Conservation (phyloP, 2,113 vertebrate genomes). For the Thamnophis sirtalis region DNA sequence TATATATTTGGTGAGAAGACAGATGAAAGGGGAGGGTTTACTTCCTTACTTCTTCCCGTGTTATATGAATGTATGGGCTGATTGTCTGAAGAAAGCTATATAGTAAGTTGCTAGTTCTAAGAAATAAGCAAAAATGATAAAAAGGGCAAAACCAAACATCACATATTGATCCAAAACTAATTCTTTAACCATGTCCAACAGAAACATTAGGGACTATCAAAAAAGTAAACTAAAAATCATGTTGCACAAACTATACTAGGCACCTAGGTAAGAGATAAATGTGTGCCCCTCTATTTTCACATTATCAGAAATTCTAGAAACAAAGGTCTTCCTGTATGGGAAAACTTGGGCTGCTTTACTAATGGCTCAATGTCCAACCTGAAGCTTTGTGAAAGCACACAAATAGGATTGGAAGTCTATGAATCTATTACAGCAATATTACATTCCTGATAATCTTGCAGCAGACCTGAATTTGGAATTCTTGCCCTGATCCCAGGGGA, state of each 20-base stretch:
- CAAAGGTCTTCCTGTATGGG: neutral
- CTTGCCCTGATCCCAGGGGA: neutral
- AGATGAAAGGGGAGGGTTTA: neutral
- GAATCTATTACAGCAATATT: neutral
- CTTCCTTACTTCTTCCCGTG: neutral
- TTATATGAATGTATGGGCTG: neutral
- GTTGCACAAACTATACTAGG: neutral
- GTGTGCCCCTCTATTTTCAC: neutral
- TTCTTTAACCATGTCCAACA: neutral
- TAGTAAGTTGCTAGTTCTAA: neutral
- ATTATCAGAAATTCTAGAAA: neutral
- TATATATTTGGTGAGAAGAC: neutral
- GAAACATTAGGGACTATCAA: neutral
- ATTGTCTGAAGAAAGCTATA: neutral
- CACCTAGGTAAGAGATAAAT: neutral
- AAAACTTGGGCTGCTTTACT: neutral
- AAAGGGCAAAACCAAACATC: neutral
- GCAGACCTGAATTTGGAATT: neutral
- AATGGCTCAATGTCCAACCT: neutral
- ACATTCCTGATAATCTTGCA: neutral
- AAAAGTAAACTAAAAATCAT: neutral
- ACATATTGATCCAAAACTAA: neutral
- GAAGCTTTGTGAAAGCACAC: neutral
- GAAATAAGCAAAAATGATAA: neutral
- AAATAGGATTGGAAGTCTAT: neutral